phyloP scores from a whole-genome alignment of 2,113 vertebrate genomes.

The Colistium nudipinnis region DNA sequence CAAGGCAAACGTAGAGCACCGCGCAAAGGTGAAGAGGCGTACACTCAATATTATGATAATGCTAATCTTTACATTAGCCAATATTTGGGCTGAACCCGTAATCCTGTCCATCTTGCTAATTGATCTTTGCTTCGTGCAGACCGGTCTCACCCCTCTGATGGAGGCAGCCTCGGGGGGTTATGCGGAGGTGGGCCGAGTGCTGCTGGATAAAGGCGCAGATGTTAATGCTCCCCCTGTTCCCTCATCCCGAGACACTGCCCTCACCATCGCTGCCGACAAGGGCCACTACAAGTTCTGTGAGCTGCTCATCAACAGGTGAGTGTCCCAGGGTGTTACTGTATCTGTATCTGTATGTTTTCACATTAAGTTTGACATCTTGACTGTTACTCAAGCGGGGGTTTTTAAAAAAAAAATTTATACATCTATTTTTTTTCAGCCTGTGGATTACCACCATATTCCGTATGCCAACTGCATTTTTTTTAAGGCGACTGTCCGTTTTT shows the following conservation, averaged over 20 bases:
- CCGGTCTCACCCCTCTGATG: conserved; percentile 97
- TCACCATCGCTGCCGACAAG: conserved; percentile 99
- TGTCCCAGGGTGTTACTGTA: not conserved
- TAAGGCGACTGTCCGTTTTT: conserved; percentile 9
- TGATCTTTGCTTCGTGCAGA: conserved; percentile 75
- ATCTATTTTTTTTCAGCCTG: too few relatives aligned
- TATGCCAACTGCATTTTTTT: not conserved
- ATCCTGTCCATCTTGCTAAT: conserved; percentile 7
- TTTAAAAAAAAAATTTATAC: too few relatives aligned
- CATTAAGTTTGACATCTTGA: not conserved
- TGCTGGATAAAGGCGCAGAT: conserved; percentile 97
- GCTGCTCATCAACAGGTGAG: conserved; percentile 94
- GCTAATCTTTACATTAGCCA: not conserved
- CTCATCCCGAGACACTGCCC: conserved; percentile 96
- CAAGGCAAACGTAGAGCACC: conserved; percentile 98
- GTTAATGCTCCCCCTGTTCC: conserved; percentile 98
- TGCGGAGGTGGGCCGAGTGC: conserved; percentile 96
- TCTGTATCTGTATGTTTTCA: conserved; percentile 1
- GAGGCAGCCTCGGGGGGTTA: conserved; percentile 98
- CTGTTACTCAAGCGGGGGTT: not conserved
- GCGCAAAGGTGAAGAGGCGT: conserved; percentile 88
- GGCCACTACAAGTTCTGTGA: conserved; percentile 99
- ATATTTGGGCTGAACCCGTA: too few relatives aligned
- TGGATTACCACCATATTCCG: not conserved
- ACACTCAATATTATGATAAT: not conserved